A percentile compares a stretch with the other conserved stretches of the same genome.
Evolutionary conservation across 2,113 vertebrate genomes (phyloP).

Genomic region (Rhinopomastus cyanomelas): DNA sequence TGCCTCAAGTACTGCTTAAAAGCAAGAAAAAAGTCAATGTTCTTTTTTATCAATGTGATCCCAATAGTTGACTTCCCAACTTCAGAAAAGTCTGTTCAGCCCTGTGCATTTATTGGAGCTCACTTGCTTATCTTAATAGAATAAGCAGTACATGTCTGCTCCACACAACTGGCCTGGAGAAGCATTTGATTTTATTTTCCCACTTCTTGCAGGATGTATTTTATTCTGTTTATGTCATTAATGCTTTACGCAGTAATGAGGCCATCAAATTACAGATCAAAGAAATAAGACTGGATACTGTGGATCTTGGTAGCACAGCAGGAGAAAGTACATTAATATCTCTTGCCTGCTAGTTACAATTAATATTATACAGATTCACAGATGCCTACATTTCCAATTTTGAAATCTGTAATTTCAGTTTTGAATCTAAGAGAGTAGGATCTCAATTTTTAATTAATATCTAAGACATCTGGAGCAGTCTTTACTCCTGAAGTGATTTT

Average conservation of each 20-base stretch:
- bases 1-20: neutral
- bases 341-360: neutral
- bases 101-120: neutral
- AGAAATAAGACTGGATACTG: neutral
- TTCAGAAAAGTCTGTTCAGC: neutral
- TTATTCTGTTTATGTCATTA: constrained; percentile 20
- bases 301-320: neutral
- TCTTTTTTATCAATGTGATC: neutral
- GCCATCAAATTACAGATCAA: constrained; percentile 9
- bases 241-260: neutral
- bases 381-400: neutral
- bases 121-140: neutral
- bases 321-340: neutral
- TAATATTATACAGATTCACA: neutral
- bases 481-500: neutral
- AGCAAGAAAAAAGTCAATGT: neutral
- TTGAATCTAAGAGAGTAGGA: neutral
- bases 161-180: neutral
- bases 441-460: neutral
- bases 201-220: constrained; percentile 24
- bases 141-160: constrained; percentile 27
- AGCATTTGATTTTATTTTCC: constrained; percentile 46
- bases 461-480: neutral
- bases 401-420: neutral
- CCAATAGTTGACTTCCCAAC: neutral